phyloP scores from a whole-genome alignment of 2,888 invertebrate genomes.

The Rutpela maculata region DNA sequence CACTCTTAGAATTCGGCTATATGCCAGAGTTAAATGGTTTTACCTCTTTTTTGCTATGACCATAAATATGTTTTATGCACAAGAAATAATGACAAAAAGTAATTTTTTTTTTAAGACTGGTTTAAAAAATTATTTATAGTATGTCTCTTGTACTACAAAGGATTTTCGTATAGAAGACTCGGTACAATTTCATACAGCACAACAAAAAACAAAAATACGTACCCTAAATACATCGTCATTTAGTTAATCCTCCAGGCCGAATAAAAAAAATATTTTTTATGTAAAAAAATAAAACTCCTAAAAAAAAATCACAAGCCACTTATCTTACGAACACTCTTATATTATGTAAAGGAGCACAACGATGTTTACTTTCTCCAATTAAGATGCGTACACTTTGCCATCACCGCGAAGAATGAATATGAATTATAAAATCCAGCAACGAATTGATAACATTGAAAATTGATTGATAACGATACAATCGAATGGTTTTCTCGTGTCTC shows the following conservation, averaged over 20 bases:
- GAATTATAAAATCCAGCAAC: slow-evolving; percentile 16
- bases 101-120: no score
- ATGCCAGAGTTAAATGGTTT: no score
- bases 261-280: slow-evolving; percentile 23
- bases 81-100: no score
- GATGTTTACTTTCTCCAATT: slow-evolving; percentile 15
- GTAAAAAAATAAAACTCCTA: slow-evolving; percentile 35
- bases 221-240: slow-evolving; percentile 54
- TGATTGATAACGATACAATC: slow-evolving; percentile 35
- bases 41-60: no score
- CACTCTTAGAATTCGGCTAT: no score
- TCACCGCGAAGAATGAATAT: slow-evolving; percentile 25
- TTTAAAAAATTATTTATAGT: no score
- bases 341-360: neutral
- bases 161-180: no score
- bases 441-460: slow-evolving; percentile 29
- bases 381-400: slow-evolving; percentile 15
- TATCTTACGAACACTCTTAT: slow-evolving; percentile 25
- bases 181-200: no score
- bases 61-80: no score
- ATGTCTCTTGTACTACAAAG: no score
- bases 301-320: slow-evolving; percentile 42
- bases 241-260: slow-evolving; percentile 44
- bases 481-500: slow-evolving; percentile 8
- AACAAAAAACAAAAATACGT: slow-evolving; percentile 29